Evolutionary conservation across 2,888 invertebrate species (phyloP).

Genomic region (Tenthredo distinguenda): DNA sequence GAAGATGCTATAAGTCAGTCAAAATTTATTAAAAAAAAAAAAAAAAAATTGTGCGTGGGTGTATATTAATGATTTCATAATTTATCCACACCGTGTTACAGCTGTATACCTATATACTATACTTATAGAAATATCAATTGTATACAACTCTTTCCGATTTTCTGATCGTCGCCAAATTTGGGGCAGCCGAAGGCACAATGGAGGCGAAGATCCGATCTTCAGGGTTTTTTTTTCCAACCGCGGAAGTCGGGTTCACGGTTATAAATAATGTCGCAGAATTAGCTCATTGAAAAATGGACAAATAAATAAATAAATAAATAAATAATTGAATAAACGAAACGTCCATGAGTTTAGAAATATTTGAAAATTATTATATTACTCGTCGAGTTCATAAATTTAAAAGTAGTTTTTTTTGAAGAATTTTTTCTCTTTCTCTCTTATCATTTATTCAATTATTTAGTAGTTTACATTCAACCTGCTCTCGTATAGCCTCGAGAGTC

Average conservation of each 20-base stretch:
- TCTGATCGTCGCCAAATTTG: background rate
- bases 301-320: too few relatives aligned
- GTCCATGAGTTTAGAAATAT: background rate
- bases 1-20: too few relatives aligned
- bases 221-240: background rate
- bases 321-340: too few relatives aligned
- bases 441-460: background rate
- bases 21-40: too few relatives aligned
- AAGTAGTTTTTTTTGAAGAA: background rate
- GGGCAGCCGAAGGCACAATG: background rate
- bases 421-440: background rate
- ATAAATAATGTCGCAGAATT: background rate
- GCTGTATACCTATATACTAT: too few relatives aligned
- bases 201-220: background rate
- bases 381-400: background rate
- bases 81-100: too few relatives aligned
- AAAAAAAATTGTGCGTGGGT: too few relatives aligned
- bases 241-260: background rate
- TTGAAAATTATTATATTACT: background rate
- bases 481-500: background rate
- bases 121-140: too few relatives aligned
- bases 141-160: background rate
- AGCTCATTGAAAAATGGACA: background rate
- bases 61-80: too few relatives aligned
- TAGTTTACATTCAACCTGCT: background rate